Conservation (phyloP, 2,113 vertebrate species). For the Mugil cephalus region DNA sequence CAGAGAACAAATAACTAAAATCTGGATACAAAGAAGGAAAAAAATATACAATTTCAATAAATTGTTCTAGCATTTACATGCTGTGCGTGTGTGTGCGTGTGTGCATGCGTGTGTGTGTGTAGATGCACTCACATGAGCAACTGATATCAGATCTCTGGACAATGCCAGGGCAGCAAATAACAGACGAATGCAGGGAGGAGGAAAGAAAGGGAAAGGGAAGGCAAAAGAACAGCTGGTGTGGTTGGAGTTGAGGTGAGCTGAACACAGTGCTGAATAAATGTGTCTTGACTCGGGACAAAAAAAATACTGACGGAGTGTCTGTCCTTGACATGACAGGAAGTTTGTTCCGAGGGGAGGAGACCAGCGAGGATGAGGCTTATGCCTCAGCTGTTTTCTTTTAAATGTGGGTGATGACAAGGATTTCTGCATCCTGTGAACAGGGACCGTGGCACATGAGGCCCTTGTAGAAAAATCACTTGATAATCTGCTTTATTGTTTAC, state of each 20-base stretch:
- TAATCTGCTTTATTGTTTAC: constrained; percentile 14
- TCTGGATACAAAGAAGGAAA: constrained; percentile 2
- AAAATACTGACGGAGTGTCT: constrained; percentile 60
- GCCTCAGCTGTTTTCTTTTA: constrained; percentile 70
- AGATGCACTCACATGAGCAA: constrained; percentile 11
- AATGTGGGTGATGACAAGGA: constrained; percentile 54
- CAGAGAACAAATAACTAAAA: constrained; percentile 10
- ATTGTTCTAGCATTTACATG: background rate
- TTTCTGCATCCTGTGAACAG: constrained; percentile 40
- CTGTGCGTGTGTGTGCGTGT: constrained; percentile 9
- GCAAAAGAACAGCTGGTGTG: constrained; percentile 68
- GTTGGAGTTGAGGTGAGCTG: constrained; percentile 60
- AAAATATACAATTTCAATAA: background rate
- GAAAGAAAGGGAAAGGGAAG: constrained; percentile 39
- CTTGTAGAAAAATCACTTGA: constrained; percentile 17
- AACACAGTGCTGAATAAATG: constrained; percentile 56
- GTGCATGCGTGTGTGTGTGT: constrained; percentile 20
- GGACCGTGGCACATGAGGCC: constrained; percentile 12
- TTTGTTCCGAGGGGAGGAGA: constrained; percentile 45
- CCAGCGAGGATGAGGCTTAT: constrained; percentile 48
- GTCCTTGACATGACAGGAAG: constrained; percentile 70
- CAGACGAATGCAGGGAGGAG: constrained; percentile 21
- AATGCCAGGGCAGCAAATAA: constrained; percentile 40
- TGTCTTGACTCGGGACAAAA: constrained; percentile 57
- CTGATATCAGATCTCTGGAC: constrained; percentile 33